Evolutionary conservation across 2,113 vertebrate genomes (phyloP), one percentile per base, ranked within the genome.

Genomic region (Nematolebias whitei): DNA sequence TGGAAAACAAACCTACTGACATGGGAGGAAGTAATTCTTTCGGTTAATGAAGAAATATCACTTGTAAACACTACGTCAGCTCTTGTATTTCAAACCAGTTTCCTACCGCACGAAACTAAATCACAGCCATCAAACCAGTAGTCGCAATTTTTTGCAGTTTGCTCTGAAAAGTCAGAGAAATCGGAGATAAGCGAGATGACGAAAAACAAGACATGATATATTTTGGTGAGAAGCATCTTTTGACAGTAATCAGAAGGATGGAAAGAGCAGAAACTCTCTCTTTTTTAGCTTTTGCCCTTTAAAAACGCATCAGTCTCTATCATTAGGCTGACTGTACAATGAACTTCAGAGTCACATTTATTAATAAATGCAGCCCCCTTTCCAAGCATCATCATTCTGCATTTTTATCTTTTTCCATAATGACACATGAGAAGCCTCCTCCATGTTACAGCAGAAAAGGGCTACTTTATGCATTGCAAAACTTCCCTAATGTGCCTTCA

Each of bases 401-500:
- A 19, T 65, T 51, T 64, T 16, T 9, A 55, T 20, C 15, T 16
- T 19, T 43, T 68, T 18, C 16, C 53, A 59, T 48, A 73, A 69
- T 16, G 0, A 39, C 0, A 1, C 2, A 10, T 23, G 0, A 3
- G 47, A 67, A 63, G 29, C 3, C 69, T 57, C 29, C 22, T 35
- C 19, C 53, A 15, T 24, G 41, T 64, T 48, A 76, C 35, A 58
- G 51, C 3, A 75, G 43, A 7, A 40, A 14, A 44, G 2, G 10
- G 22, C 63, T 18, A 44, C 49, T 55, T 55, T 10, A 71, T 68
- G 68, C 54, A 59, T 43, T 14, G 35, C 20, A 48, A 53, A 60
- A 41, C 3, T 24, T 53, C 43, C 7, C 41, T 80, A 29, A 76
- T 65, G 23, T 61, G 29, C 48, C 43, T 71, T 81, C 23, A 62